Conservation (phyloP, 2,113 vertebrate species). For the Pachycephala philippinensis region DNA sequence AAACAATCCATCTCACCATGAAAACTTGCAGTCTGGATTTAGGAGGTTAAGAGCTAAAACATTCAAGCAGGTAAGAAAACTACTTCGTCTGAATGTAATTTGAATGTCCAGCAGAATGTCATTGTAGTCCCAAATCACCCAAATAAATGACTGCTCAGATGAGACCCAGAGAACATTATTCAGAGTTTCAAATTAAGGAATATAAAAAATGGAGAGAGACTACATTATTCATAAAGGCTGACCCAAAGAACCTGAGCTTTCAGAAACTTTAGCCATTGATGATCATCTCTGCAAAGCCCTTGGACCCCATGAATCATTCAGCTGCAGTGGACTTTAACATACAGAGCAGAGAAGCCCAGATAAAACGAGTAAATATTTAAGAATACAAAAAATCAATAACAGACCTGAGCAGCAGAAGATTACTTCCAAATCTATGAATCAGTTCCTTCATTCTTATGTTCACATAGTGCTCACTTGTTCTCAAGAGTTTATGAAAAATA, state of each 20-base stretch:
- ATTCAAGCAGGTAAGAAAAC: background rate
- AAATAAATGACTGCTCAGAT: background rate
- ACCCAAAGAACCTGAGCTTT: background rate
- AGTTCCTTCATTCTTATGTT: background rate
- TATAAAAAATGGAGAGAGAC: background rate
- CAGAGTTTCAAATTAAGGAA: background rate
- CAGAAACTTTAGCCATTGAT: background rate
- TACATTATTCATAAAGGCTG: background rate
- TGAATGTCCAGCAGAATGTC: background rate
- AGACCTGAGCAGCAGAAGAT: background rate
- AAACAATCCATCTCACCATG: background rate
- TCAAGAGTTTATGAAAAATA: background rate
- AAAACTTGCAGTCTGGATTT: background rate
- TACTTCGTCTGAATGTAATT: background rate
- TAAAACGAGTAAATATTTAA: conserved; percentile 1
- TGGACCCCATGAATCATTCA: background rate
- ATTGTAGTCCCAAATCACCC: background rate
- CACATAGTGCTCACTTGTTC: background rate
- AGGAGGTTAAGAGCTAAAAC: background rate
- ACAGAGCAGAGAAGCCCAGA: background rate
- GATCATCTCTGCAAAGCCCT: background rate
- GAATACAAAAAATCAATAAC: background rate
- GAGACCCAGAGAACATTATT: background rate
- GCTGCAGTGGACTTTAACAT: background rate
- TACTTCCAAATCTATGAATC: background rate